phyloP scores from a whole-genome alignment of 2,113 vertebrate genomes.

The Saguinus midas region DNA sequence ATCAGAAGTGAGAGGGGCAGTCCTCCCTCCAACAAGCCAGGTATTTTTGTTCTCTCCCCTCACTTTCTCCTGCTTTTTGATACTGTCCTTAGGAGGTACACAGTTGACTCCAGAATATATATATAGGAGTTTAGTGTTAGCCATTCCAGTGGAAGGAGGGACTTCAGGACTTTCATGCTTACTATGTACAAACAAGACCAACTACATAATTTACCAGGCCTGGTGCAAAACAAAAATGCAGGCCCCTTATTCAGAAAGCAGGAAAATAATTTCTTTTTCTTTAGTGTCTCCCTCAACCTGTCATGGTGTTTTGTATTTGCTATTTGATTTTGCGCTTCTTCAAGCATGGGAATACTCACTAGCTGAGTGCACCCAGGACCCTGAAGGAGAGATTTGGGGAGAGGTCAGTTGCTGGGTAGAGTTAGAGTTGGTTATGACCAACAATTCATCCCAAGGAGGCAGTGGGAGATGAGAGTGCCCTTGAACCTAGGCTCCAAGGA shows the following conservation, averaged over 20 bases:
- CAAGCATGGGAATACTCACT: background rate
- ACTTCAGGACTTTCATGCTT: background rate
- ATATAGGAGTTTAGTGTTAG: background rate
- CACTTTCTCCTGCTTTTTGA: background rate
- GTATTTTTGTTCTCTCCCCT: background rate
- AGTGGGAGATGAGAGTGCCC: background rate
- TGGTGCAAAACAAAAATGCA: background rate
- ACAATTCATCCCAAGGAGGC: background rate
- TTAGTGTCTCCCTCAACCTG: background rate
- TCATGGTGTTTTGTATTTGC: background rate
- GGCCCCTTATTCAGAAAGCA: background rate
- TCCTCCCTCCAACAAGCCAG: background rate
- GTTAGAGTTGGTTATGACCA: background rate
- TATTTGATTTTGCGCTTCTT: background rate
- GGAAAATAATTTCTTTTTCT: background rate
- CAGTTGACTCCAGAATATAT: background rate
- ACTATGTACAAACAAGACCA: background rate
- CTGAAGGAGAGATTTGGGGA: background rate
- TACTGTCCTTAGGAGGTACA: background rate
- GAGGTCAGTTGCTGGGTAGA: rapidly evolving
- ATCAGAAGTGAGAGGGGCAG: background rate
- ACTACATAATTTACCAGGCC: background rate
- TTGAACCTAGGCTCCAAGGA: background rate
- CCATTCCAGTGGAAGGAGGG: background rate
- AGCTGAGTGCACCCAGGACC: background rate